Conservation (phyloP, 2,888 invertebrate species). For the Caenorhabditis becei region DNA sequence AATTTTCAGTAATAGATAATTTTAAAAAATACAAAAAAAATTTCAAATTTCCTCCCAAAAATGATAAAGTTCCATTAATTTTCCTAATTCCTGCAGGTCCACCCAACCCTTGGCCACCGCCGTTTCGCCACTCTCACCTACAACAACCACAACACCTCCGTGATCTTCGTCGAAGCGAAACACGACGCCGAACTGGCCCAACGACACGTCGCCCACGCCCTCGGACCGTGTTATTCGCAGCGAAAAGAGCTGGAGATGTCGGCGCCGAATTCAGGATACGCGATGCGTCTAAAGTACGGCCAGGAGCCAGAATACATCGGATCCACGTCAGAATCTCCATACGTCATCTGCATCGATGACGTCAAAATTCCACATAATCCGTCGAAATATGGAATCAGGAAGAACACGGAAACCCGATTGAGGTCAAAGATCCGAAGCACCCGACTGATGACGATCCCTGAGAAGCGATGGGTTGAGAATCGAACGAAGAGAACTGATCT, state of each 20-base stretch:
- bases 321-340: neutral
- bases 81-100: neutral
- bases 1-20: too few relatives aligned
- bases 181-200: neutral
- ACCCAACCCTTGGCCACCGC: neutral
- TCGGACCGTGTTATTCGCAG: too few relatives aligned
- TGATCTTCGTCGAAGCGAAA: neutral
- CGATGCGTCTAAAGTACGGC: neutral
- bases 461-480: neutral
- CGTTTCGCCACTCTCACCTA: neutral
- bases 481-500: neutral
- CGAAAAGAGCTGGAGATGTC: neutral
- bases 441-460: neutral
- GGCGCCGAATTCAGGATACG: conserved; percentile 4
- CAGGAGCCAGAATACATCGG: neutral
- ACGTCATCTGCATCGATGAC: neutral
- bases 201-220: neutral
- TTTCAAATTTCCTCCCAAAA: too few relatives aligned
- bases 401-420: neutral
- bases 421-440: neutral
- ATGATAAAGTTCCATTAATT: neutral
- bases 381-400: neutral
- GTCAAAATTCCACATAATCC: neutral
- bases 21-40: too few relatives aligned
- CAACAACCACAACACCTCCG: neutral